Conservation (phyloP, 2,888 invertebrate genomes). For the Epicampocera succincta region DNA sequence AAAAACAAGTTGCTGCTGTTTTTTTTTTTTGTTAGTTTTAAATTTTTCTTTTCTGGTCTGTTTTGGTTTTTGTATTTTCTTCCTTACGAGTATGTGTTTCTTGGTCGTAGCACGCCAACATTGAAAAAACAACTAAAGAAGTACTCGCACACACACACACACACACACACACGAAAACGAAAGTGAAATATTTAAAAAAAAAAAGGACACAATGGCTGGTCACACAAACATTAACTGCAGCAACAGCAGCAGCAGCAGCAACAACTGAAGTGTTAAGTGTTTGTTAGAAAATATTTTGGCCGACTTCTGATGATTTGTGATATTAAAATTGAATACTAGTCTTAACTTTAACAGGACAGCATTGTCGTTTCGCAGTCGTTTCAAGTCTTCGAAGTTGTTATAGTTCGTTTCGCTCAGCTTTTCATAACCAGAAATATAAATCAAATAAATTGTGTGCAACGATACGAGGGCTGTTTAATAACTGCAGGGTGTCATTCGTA, state of each 20-base stretch:
- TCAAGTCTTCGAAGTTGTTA: too few relatives aligned
- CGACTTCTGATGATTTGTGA: not conserved
- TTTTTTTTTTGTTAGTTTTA: not conserved
- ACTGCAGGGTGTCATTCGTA: too few relatives aligned
- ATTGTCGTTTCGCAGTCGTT: too few relatives aligned
- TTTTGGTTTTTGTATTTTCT: too few relatives aligned
- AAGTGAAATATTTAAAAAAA: conserved; percentile 67
- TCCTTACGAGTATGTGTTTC: conserved; percentile 15
- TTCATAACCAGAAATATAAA: too few relatives aligned
- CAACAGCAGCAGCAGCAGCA: not conserved
- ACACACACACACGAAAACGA: too few relatives aligned
- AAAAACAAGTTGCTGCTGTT: conserved; percentile 55
- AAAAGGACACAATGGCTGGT: conserved; percentile 46
- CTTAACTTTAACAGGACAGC: too few relatives aligned
- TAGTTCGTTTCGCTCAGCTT: too few relatives aligned
- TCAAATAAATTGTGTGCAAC: too few relatives aligned
- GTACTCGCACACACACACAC: too few relatives aligned
- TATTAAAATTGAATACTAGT: not conserved
- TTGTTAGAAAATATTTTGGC: not conserved
- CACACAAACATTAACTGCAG: conserved; percentile 61
- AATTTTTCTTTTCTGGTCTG: too few relatives aligned
- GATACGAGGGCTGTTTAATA: too few relatives aligned
- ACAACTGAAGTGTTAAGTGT: conserved; percentile 30
- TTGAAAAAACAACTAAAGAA: not conserved
- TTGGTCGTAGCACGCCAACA: conserved; percentile 10